Percentiles rank a stretch among this genome's conserved stretches.
Evolutionary conservation across 2,113 vertebrate species (phyloP).

Genomic region (Nycticryphes semicollaris): DNA sequence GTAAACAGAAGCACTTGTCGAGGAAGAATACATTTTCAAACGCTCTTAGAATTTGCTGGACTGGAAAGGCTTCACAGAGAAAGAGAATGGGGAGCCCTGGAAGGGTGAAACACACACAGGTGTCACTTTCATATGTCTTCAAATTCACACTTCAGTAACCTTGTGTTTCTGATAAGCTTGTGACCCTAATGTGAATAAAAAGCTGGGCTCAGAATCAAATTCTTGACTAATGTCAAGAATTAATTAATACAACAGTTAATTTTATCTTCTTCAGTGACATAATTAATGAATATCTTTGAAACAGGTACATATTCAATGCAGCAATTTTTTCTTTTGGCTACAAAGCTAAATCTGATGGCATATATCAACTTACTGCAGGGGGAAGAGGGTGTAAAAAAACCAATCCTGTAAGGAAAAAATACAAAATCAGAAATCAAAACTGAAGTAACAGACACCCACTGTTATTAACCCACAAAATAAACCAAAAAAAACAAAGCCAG

Average conservation of each 20-base stretch:
- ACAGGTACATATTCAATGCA: not conserved
- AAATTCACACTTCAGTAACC: slow-evolving; percentile 30
- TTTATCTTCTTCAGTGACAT: not conserved
- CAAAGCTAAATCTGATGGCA: not conserved
- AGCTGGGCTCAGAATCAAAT: not conserved
- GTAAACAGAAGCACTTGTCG: not conserved
- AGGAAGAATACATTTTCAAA: not conserved
- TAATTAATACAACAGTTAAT: not conserved
- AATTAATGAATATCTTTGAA: not conserved
- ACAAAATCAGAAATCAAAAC: not conserved
- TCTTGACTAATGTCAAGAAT: not conserved
- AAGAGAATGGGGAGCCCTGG: not conserved
- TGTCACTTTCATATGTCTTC: not conserved
- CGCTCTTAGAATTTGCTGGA: not conserved
- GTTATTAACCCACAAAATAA: not conserved
- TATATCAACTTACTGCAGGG: not conserved
- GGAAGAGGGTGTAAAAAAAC: not conserved
- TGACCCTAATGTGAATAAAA: slow-evolving; percentile 44
- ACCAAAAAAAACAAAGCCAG: not conserved
- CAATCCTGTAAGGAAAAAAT: not conserved
- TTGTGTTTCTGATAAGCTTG: not conserved
- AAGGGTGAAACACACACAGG: not conserved
- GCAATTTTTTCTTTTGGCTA: not conserved
- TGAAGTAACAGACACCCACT: not conserved
- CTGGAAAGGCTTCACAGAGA: not conserved